Conservation (phyloP, 2,888 invertebrate genomes). For the Julus scandinavius region DNA sequence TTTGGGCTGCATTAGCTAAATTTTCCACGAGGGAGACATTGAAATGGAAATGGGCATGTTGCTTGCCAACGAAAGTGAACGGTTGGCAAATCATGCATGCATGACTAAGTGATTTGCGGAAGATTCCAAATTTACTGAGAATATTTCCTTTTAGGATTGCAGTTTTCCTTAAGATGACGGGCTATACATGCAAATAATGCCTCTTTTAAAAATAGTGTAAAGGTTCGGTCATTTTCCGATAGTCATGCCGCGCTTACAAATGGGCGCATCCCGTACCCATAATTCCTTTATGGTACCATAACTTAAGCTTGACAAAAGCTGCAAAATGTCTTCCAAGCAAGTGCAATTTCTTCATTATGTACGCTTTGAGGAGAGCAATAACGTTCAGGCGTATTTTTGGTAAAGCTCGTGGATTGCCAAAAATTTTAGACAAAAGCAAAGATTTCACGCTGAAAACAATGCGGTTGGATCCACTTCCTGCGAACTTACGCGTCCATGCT, state of each 20-base stretch:
- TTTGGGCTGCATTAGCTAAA: background rate
- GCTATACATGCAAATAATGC: slow-evolving; percentile 14
- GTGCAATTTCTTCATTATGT: slow-evolving; percentile 33
- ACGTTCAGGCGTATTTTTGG: background rate
- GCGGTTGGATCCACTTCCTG: slow-evolving; percentile 25
- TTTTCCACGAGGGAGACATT: background rate
- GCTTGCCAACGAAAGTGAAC: background rate
- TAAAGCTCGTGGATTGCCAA: background rate
- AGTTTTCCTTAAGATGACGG: background rate
- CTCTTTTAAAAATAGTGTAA: slow-evolving; percentile 23
- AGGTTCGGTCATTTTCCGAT: slow-evolving; percentile 33
- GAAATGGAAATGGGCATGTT: slow-evolving; percentile 20
- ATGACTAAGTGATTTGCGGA: slow-evolving; percentile 28
- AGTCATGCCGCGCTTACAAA: slow-evolving; percentile 16
- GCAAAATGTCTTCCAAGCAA: slow-evolving; percentile 17
- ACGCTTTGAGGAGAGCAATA: slow-evolving; percentile 20
- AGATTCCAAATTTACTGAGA: slow-evolving; percentile 21
- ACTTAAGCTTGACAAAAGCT: slow-evolving; percentile 33
- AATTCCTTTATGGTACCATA: background rate
- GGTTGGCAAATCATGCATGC: slow-evolving; percentile 26
- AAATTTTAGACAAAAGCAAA: slow-evolving; percentile 21
- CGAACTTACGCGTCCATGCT: background rate
- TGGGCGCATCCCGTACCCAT: background rate
- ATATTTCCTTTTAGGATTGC: slow-evolving; percentile 1
- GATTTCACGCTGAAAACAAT: slow-evolving; percentile 26